Percentiles rank a stretch among this genome's conserved stretches.
Conservation (phyloP, 2,113 vertebrate species). For the Syngnathus floridae region DNA sequence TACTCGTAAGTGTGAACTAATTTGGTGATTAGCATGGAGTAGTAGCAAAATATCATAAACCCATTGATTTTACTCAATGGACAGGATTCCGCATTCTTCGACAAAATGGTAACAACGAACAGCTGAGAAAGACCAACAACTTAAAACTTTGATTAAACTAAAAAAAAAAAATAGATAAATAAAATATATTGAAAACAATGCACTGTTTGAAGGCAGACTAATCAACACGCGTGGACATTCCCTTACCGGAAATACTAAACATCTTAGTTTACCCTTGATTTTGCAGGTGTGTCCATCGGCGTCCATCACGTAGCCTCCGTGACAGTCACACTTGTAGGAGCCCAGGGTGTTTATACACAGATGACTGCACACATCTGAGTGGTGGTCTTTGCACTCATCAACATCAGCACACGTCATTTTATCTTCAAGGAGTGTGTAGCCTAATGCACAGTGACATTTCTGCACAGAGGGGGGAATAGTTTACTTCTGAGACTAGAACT, state of each 20-base stretch:
- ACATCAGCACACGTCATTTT: constrained; percentile 71
- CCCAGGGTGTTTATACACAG: constrained; percentile 75
- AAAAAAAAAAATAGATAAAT: no score
- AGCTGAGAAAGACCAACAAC: background rate
- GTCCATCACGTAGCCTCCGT: constrained; percentile 76
- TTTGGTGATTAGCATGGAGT: background rate
- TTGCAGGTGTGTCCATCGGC: constrained; percentile 72
- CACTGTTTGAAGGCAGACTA: background rate
- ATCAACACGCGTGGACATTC: background rate
- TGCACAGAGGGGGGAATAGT: constrained; percentile 34
- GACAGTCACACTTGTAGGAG: constrained; percentile 78
- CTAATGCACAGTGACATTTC: constrained; percentile 75
- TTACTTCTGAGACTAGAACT: background rate
- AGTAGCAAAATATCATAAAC: background rate
- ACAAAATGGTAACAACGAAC: no score
- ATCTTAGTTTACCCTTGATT: constrained; percentile 68
- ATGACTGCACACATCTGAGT: constrained; percentile 73
- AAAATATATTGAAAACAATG: no score
- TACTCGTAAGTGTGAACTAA: background rate
- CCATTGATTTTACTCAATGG: background rate
- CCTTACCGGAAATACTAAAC: background rate
- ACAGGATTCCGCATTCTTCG: no score
- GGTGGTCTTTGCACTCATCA: constrained; percentile 70
- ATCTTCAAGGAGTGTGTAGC: constrained; percentile 67
- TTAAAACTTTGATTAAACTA: background rate